Evolutionary conservation across 1,140 invertebrate genomes (phyloP).

Genomic region (Cyclargus thomasi): DNA sequence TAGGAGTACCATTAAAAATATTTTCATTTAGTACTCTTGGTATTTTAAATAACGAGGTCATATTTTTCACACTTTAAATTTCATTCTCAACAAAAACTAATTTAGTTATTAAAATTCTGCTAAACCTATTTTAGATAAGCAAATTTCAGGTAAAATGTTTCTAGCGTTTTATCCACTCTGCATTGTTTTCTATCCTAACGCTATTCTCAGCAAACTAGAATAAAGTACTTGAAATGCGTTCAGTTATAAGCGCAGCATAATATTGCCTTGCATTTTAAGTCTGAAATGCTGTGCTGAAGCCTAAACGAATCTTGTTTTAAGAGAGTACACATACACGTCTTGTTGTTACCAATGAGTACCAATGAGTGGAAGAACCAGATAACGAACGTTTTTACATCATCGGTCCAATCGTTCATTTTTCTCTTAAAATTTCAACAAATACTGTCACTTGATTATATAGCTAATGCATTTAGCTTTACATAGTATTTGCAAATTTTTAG

Average conservation of each 20-base stretch:
- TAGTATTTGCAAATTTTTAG: too few species aligned
- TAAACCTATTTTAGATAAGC: background rate
- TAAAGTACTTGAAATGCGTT: constrained; percentile 11
- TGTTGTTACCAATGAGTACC: too few species aligned
- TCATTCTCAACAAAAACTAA: background rate
- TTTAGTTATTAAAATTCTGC: background rate
- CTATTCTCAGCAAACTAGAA: background rate
- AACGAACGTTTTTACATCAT: too few species aligned
- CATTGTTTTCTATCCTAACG: constrained; percentile 4
- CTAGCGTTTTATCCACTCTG: background rate
- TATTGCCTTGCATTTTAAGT: background rate
- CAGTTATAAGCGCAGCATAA: constrained; percentile 6
- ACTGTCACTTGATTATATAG: too few species aligned
- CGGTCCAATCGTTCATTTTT: too few species aligned
- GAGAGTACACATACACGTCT: too few species aligned
- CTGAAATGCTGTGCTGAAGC: background rate
- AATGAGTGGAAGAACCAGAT: too few species aligned
- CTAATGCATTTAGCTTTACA: too few species aligned
- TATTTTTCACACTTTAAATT: background rate
- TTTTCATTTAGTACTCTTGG: background rate
- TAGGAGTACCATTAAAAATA: background rate
- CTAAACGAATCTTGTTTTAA: background rate
- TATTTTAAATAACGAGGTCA: background rate
- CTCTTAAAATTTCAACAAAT: too few species aligned
- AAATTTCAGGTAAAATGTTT: background rate